Percentiles rank a stretch among this genome's conserved stretches.
These are phyloP conservation scores for Ranitomeya imitator DNA, from an alignment of 2,113 vertebrate species.

Conservation along the genomic window DNA sequence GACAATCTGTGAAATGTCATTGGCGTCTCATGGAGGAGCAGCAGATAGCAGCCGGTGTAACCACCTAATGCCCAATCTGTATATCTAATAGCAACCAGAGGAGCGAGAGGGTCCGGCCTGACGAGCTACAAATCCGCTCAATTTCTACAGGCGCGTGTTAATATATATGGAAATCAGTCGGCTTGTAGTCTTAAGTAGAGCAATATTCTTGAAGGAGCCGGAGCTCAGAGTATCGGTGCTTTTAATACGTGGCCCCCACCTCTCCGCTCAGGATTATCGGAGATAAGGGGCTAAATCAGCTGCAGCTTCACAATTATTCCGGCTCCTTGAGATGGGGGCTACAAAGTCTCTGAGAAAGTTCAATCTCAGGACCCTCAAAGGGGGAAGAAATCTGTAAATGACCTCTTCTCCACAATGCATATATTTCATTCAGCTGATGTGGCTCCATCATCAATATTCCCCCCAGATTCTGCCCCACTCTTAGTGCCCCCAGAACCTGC, in stretches of 20 bases:
- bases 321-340: background rate
- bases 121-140: conserved; percentile 47
- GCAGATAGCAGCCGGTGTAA: conserved; percentile 37
- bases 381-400: background rate
- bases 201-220: conserved; percentile 26
- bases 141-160: conserved; percentile 35
- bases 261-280: background rate
- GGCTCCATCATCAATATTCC: background rate
- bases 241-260: conserved; percentile 6
- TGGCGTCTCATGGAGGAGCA: conserved; percentile 5
- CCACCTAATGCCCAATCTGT: conserved; percentile 48
- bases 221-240: conserved; percentile 21
- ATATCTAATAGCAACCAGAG: conserved; percentile 49
- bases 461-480: no score
- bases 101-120: conserved; percentile 43
- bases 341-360: background rate
- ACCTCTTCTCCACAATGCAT: background rate
- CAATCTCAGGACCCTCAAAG: background rate
- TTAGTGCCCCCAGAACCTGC: no score
- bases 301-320: background rate
- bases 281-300: conserved; percentile 10
- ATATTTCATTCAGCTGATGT: background rate
- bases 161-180: conserved; percentile 56
- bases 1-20: background rate
- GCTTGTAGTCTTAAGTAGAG: conserved; percentile 42